Conservation (phyloP, 1,140 invertebrate genomes). For the Trialeurodes vaporariorum region DNA sequence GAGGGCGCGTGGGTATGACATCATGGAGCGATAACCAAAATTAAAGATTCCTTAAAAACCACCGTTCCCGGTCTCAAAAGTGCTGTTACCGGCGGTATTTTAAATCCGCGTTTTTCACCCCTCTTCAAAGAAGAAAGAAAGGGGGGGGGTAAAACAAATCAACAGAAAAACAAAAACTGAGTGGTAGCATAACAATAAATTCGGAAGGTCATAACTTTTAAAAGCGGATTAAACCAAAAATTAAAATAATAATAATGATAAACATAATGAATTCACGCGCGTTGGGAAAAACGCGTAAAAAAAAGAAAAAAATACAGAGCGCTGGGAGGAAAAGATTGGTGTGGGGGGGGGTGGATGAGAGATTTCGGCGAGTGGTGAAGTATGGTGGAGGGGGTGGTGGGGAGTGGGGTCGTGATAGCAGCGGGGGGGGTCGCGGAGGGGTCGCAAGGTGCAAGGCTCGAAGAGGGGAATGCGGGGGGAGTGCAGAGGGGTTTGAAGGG, state of each 20-base stretch:
- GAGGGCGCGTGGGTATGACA: too few relatives aligned
- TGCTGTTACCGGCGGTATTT: background rate
- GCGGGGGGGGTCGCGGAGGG: slow-evolving; percentile 7
- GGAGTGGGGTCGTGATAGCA: background rate
- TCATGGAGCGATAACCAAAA: slow-evolving; percentile 1
- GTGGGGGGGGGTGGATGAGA: slow-evolving; percentile 11
- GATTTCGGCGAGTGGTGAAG: slow-evolving; percentile 9
- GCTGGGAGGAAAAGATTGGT: background rate
- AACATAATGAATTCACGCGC: background rate
- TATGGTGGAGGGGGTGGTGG: background rate
- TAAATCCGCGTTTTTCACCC: background rate
- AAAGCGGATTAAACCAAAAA: background rate
- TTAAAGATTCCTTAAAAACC: background rate
- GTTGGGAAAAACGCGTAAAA: background rate
- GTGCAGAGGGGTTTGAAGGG: slow-evolving; percentile 6
- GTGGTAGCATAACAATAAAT: background rate
- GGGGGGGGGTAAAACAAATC: too few relatives aligned
- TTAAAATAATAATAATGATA: slow-evolving; percentile 1
- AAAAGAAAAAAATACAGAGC: background rate
- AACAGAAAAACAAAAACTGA: too few relatives aligned
- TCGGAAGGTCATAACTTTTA: background rate
- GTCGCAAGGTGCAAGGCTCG: too few relatives aligned
- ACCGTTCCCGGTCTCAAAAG: background rate
- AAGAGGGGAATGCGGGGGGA: too few relatives aligned
- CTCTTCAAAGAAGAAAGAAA: background rate